These are phyloP conservation scores for Fulica atra DNA, from an alignment of 2,113 vertebrate genomes.

Conservation along the genomic window DNA sequence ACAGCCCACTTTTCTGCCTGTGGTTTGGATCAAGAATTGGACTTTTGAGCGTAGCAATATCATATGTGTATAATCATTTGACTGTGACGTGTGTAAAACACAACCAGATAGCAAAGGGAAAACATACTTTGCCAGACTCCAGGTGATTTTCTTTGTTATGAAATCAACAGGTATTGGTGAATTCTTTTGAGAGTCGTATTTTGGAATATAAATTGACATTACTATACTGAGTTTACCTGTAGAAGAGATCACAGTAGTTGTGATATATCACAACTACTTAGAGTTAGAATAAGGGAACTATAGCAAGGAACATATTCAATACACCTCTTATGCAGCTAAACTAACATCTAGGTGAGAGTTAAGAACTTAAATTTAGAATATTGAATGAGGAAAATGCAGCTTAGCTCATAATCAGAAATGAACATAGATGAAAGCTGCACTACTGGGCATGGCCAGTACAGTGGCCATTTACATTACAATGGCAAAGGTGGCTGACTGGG, in stretches of 20 bases:
- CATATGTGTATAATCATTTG: not conserved
- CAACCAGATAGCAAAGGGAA: not conserved
- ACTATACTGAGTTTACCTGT: not conserved
- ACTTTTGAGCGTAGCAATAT: fast-evolving
- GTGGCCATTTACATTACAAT: not conserved
- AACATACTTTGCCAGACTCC: not conserved
- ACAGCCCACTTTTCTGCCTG: not conserved
- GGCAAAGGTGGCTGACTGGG: not conserved
- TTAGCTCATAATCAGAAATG: not conserved
- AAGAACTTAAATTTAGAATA: not conserved
- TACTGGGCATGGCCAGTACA: not conserved
- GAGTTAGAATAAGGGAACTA: not conserved
- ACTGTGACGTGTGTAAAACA: not conserved
- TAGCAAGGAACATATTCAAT: not conserved
- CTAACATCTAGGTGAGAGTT: not conserved
- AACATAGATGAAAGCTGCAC: not conserved
- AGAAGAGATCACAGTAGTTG: not conserved
- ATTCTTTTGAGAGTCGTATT: not conserved
- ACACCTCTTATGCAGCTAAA: not conserved
- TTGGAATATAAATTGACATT: not conserved
- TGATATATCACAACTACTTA: not conserved
- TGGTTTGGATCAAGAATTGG: not conserved
- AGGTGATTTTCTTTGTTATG: not conserved
- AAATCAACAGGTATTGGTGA: not conserved
- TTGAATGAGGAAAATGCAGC: not conserved